Percentiles rank a stretch among this genome's conserved stretches.
phyloP scores from a whole-genome alignment of 2,797 vertebrate species.

The Enoplosus armatus region DNA sequence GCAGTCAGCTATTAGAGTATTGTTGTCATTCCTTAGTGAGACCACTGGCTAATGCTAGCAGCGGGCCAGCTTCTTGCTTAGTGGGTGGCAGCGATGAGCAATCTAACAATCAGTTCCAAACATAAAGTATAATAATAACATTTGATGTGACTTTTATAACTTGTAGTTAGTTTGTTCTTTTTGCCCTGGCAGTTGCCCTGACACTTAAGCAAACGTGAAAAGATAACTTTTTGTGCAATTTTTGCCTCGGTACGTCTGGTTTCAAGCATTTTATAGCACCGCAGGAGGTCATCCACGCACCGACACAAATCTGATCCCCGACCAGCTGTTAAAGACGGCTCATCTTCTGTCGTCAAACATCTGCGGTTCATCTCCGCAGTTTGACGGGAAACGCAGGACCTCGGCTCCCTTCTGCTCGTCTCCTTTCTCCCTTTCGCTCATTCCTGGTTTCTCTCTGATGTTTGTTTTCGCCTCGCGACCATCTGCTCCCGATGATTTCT shows the following conservation, averaged over 20 bases:
- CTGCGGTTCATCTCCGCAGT: constrained; percentile 91
- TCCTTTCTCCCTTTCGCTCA: constrained; percentile 75
- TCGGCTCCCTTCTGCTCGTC: constrained; percentile 77
- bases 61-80: background rate
- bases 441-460: constrained; percentile 80
- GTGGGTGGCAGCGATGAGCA: constrained; percentile 20
- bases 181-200: too few species aligned
- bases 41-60: constrained; percentile 22
- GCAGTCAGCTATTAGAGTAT: constrained; percentile 8
- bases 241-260: constrained; percentile 25
- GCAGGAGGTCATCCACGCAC: constrained; percentile 80
- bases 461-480: constrained; percentile 88
- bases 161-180: too few species aligned
- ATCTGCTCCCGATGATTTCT: constrained; percentile 92
- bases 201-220: too few species aligned
- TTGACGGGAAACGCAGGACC: constrained; percentile 91
- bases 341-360: constrained; percentile 89
- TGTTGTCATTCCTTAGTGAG: constrained; percentile 49
- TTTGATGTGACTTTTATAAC: constrained; percentile 2
- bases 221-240: too few species aligned
- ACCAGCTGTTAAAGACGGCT: constrained; percentile 87
- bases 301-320: constrained; percentile 86
- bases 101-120: constrained; percentile 4
- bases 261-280: constrained; percentile 42
- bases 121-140: constrained; percentile 16